Base-by-base conservation (phyloP, 2,797 vertebrate genomes). In the Avahi laniger region DNA sequence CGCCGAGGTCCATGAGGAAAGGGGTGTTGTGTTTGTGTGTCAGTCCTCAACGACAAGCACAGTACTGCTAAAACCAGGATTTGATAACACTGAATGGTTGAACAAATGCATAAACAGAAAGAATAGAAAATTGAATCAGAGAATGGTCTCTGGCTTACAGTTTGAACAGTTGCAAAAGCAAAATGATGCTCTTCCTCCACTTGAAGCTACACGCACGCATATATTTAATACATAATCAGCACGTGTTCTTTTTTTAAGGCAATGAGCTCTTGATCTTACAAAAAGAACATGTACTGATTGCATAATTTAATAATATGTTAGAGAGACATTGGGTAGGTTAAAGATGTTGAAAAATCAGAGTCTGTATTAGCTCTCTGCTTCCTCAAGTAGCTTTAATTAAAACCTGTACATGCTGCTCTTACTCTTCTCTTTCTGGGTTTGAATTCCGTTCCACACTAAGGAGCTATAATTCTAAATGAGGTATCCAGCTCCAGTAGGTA, bases 291-390 rank as follows among this genome's bases (percentile, higher is more conserved):
- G 73, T 35, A 20, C 86, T 54, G 83, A 59, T 89, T 96, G 95
- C 87, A 59, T 63, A 93, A 96, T 82, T 73, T 97, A 96, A 94
- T 97, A 54, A 97, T 52, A 93, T 28, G 79, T 73, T 86, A 93
- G 75, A 82, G 57, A 84, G 90, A 91, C 81, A 89, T 50, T 41
- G 24, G 87, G 76, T 63, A 94, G 82, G 81, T 46, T 46, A 85
- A 73, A 85, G 82, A 87, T 61, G 93, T 73, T 94, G 82, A 67
- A 84, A 90, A 70, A 43, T 69, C 90, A 95, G 75, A 17, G 87
- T 83, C 80, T 89, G 65, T n/a, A 70, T 95, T 81, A 87, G 89
- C 88, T 93, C 80, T 85, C 65, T 85, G 30, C 80, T 96, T 75
- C 87, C 67, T 57, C 26, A 41, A 78, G 48, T 33, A 76, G 70